Base-by-base conservation (phyloP, 2,888 invertebrate genomes). In the Andrena camellia region DNA sequence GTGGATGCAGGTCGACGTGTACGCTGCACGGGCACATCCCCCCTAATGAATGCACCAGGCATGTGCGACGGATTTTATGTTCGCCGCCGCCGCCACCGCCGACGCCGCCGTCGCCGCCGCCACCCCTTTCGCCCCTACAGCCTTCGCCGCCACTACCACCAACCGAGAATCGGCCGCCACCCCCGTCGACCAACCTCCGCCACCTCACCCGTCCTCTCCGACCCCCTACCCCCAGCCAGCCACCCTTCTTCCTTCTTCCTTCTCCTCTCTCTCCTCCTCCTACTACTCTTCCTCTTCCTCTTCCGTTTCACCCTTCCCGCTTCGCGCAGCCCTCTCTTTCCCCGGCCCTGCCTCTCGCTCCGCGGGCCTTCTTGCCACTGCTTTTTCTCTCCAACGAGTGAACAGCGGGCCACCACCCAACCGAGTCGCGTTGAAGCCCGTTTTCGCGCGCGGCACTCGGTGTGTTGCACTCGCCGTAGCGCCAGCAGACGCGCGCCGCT, bases 51-150 rank as follows among this genome's bases (percentile, higher is more conserved):
- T 93, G 94, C 93, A 93, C 90, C 94, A 92, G 93, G 93, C 94
- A 94, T 92, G 94, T 94, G 94, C 94, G 93, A 93, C 92, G 91
- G 93, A 94, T 94, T 94, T 94, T 94, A 94, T 94, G 93, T 92
- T 92, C 92, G 84, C 86, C 88, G 86, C 86, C 86, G 87, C 86
- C 88, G 79, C 83, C 81, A 84, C 86, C 85, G 81, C 87, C 87
- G 70, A 83, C 85, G 13, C 78, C 84, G 60, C 79, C 81, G 71
- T 72, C 50, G 78, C 77, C 84, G 69, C 86, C 83, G 78, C 80
- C 81, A 29, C 85, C 80, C 48, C 78, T 83, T 70, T 84, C 84
- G 50, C 87, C 86, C 73, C 83, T 76, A 54, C 62, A 50, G 69
- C 82, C 86, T 75, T 83, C 77, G 70, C 85, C 70, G 29, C 86